phyloP scores from a whole-genome alignment of 2,113 vertebrate genomes.

The Meleagris gallopavo region DNA sequence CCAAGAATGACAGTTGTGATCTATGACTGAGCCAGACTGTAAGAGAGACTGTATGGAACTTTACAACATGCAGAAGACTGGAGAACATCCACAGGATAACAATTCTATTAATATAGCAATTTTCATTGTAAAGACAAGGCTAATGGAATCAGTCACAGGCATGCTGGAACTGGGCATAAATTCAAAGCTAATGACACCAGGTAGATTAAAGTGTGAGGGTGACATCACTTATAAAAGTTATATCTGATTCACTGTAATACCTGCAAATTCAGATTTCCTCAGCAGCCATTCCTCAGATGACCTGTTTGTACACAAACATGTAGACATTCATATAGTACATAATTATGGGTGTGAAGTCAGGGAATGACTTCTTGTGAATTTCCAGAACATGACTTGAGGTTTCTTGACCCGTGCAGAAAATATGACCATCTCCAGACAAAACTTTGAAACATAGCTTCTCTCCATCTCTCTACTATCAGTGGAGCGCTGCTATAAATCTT shows the following conservation, averaged over 20 bases:
- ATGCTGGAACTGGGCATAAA: not conserved
- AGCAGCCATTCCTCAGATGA: not conserved
- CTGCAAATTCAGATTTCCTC: not conserved
- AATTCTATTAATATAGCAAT: not conserved
- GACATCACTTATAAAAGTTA: not conserved
- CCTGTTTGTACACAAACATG: rapidly evolving
- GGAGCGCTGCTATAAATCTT: not conserved
- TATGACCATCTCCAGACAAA: not conserved
- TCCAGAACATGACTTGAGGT: not conserved
- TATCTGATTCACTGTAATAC: not conserved
- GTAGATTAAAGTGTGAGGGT: not conserved
- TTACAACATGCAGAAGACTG: not conserved
- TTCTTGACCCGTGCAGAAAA: not conserved
- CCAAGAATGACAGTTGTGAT: not conserved
- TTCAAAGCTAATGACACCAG: not conserved
- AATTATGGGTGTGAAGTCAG: not conserved
- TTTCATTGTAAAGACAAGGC: rapidly evolving
- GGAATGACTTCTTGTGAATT: not conserved
- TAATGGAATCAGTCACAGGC: not conserved
- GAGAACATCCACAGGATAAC: not conserved
- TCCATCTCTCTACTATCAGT: not conserved
- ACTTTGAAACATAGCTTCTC: not conserved
- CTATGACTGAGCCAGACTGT: not conserved
- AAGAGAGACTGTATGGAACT: not conserved
- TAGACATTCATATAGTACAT: not conserved